Conservation (phyloP, 2,113 vertebrate species). For the Acanthisitta chloris region DNA sequence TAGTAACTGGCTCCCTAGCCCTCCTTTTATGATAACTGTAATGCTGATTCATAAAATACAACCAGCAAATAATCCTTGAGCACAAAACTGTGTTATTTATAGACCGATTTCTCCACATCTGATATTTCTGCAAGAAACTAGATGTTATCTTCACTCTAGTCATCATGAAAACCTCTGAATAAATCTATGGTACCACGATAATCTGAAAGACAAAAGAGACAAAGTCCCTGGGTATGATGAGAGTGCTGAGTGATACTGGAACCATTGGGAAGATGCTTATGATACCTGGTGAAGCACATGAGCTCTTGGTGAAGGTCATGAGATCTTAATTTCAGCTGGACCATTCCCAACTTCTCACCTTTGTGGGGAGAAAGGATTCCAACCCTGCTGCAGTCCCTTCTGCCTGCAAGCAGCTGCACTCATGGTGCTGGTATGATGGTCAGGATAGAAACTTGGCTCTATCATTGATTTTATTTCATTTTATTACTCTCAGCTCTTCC, state of each 20-base stretch:
- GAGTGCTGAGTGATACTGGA: background rate
- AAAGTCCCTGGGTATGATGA: background rate
- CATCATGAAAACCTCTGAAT: background rate
- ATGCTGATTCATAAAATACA: background rate
- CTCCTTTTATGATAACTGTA: background rate
- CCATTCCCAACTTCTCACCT: fast-evolving
- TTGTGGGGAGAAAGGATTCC: background rate
- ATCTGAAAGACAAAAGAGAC: background rate
- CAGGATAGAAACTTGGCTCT: background rate
- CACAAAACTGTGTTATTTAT: background rate
- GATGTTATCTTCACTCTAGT: background rate
- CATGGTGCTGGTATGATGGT: background rate
- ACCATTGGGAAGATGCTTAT: fast-evolving
- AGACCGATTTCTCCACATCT: background rate
- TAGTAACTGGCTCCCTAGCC: background rate
- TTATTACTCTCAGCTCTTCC: conserved; percentile 42
- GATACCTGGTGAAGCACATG: background rate
- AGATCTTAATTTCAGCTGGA: background rate
- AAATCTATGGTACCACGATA: background rate
- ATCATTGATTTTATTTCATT: conserved; percentile 21
- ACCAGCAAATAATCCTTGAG: background rate
- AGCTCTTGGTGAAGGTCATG: background rate
- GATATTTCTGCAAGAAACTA: background rate
- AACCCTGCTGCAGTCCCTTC: background rate
- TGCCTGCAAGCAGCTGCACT: background rate